These are phyloP conservation scores for Trialeurodes vaporariorum DNA, from an alignment of 1,140 invertebrate species.

Conservation along the genomic window DNA sequence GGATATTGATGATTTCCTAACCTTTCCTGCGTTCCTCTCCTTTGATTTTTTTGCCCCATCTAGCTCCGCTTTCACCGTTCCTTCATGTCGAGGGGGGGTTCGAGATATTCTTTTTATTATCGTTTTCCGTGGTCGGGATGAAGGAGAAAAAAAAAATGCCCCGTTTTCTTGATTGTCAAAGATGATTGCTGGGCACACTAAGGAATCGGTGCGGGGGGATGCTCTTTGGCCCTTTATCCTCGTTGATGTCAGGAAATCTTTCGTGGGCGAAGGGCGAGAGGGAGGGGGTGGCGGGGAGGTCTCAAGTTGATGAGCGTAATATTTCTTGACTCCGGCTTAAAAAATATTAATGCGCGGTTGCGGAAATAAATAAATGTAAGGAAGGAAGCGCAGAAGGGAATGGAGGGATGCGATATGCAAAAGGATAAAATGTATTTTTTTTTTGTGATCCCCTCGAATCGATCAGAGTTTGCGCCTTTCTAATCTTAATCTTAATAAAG, in stretches of 20 bases:
- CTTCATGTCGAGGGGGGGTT: background rate
- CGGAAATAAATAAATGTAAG: too few species aligned
- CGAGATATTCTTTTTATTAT: background rate
- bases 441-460: too few species aligned
- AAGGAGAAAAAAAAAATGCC: too few species aligned
- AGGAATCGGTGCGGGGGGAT: too few species aligned
- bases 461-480: too few species aligned
- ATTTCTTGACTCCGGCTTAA: background rate
- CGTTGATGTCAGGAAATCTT: background rate
- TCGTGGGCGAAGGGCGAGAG: background rate
- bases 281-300: background rate
- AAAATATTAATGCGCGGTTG: background rate
- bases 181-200: background rate
- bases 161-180: background rate
- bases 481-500: too few species aligned
- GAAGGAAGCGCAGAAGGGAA: too few species aligned
- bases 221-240: background rate
- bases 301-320: background rate
- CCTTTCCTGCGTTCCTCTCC: background rate
- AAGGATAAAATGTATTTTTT: too few species aligned
- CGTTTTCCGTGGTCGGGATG: too few species aligned
- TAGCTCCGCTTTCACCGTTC: background rate
- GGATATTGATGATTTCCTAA: background rate
- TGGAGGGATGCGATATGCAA: too few species aligned
- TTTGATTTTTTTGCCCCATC: too few species aligned